Base-by-base conservation (phyloP, 2,113 vertebrate genomes). In the Elephantulus edwardii region DNA sequence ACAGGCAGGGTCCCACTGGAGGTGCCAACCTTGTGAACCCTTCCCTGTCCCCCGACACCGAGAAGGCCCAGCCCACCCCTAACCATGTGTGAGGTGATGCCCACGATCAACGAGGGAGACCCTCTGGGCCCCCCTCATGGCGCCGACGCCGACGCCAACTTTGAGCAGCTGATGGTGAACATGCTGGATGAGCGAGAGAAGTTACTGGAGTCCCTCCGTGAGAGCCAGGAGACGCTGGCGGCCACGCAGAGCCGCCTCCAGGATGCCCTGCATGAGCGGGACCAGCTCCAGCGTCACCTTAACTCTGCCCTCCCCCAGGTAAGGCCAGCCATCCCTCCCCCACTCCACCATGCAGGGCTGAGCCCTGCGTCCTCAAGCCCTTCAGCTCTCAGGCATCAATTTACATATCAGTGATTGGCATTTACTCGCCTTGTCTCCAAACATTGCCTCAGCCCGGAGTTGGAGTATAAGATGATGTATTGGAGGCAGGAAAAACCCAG, bases 81-180 rank as follows among this genome's bases (percentile, higher is more conserved):
- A 96, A 98, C 99, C 98, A 99, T 99, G 99, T 99, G 99, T 94
- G 99, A 99, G 95, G 99, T 99, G 98, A 99, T 99, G 99, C 99
- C 99, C 93, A 99, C 99, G 95, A 99, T 99, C 96, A 99, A 96
- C 5, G 99, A 99, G 97, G 99, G 99, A 96, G 99, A 99, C 98
- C 98, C 99, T 7, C 97, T 98, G 91, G 98, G 98, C 8, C 98
- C 98, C 96, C 98, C 98, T 4, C 97, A 97, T 83, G 97, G 98
- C 96, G 97, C 98, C 0, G 99, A 99, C 78, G 97, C 98, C 0
- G 99, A 99, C 7, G 98, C 98, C 77, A 99, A 99, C 98, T 99
- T 99, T 1, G 99, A 99, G 97, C 99, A 99, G 98, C 98, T 99
- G 96, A 99, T 99, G 99, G 99, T 99, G 97, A 99, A 99, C 97